Evolutionary conservation across 2,113 vertebrate genomes (phyloP), one percentile per base, ranked within the genome.

Genomic region (Chascanopsetta lugubris): DNA sequence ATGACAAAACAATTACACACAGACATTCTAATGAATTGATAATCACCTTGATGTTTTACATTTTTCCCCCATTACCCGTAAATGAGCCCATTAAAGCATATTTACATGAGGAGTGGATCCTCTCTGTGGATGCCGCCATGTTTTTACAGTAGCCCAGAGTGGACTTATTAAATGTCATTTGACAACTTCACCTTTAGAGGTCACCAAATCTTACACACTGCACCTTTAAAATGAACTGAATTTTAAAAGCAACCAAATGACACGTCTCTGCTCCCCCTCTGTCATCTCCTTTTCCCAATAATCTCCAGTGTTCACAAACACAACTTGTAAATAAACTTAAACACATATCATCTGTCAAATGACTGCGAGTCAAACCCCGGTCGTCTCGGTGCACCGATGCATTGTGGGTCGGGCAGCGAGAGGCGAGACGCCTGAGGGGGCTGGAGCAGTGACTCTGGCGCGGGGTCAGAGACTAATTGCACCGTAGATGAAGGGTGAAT

Each of bases 301-400:
- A 70, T 69, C 69, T 66, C 64, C 51, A 70, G 20, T 30, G 46
- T 69, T 47, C 60, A 40, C 25, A 47, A 36, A 47, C 22, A 40
- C 34, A 26, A 20, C 67, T 61, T 74, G 70, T 65, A 78, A 78
- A 82, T 79, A 83, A 79, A 71, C 61, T 66, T 77, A 76, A 85
- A 83, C 57, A 76, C 75, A 75, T 77, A 54, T 77, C 45, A 84
- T 61, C 45, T 67, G 65, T 56, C 38, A 18, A 34, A 45, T 70
- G 63, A 67, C 65, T 73, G 66, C 60, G 67, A 64, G 62, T 59
- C 65, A 54, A 71, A 72, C 63, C 60, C 74, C 48, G 74, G 67
- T 49, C 57, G 26, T 70, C 58, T 75, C 25, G 60, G 57, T 42
- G 64, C 75, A 59, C 73, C 66, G 56, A 65, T 72, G 57, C 48